phyloP scores from a whole-genome alignment of 2,113 vertebrate species.

The Phalacrocorax pelagicus region DNA sequence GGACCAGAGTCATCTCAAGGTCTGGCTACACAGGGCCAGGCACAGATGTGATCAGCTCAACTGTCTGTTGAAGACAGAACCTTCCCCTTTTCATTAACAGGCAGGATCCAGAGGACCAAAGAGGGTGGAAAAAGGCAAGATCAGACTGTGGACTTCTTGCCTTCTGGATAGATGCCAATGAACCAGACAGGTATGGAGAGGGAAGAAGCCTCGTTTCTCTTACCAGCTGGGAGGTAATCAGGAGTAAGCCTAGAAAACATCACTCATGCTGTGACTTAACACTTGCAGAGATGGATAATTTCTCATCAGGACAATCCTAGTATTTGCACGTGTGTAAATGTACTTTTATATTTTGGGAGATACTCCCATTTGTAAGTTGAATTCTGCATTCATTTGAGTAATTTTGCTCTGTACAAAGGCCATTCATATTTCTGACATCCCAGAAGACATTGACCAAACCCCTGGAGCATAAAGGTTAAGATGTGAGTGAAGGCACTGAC shows the following conservation, averaged over 20 bases:
- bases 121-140: background rate
- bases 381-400: background rate
- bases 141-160: background rate
- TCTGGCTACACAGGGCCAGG: rapidly evolving
- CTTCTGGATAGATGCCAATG: background rate
- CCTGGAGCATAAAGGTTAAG: background rate
- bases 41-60: background rate
- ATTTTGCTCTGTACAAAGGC: background rate
- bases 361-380: background rate
- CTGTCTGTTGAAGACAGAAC: background rate
- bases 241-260: background rate
- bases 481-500: background rate
- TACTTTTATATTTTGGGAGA: background rate
- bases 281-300: background rate
- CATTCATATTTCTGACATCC: background rate
- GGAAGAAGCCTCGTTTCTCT: background rate
- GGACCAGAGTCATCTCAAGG: background rate
- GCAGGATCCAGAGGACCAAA: background rate
- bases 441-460: background rate
- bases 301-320: background rate
- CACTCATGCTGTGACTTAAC: background rate
- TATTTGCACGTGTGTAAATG: background rate
- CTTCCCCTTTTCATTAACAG: background rate
- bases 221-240: background rate
- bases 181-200: background rate